Percentiles rank a stretch among this genome's conserved stretches.
phyloP scores from a whole-genome alignment of 2,888 invertebrate genomes.

The Ptilodon capucinus region DNA sequence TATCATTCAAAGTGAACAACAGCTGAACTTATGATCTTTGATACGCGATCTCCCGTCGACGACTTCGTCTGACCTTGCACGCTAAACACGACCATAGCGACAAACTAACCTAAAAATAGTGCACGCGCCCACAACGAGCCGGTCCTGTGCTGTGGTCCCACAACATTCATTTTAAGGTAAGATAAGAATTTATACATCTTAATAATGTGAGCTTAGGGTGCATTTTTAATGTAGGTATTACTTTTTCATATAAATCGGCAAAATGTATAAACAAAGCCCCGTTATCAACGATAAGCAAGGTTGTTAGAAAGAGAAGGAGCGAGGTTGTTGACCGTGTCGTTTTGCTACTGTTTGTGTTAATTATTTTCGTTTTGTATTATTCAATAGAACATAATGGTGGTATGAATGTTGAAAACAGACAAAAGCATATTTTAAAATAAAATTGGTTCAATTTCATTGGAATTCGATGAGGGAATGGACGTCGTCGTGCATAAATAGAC shows the following conservation, averaged over 20 bases:
- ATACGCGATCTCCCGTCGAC: slow-evolving; percentile 15
- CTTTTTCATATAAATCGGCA: too few species aligned
- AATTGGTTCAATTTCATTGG: too few species aligned
- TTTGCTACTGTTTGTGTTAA: slow-evolving; percentile 13
- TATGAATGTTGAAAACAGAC: too few species aligned
- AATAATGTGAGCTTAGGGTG: too few species aligned
- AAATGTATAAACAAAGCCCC: neutral
- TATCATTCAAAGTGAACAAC: slow-evolving; percentile 1
- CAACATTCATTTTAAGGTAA: slow-evolving; percentile 25
- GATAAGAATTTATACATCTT: too few species aligned
- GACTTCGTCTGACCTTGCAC: slow-evolving; percentile 35
- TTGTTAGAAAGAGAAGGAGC: slow-evolving; percentile 22
- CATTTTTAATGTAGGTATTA: too few species aligned
- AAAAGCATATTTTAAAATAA: too few species aligned
- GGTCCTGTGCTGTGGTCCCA: slow-evolving; percentile 17
- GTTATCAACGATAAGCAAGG: slow-evolving; percentile 10
- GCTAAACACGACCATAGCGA: slow-evolving; percentile 27
- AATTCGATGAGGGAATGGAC: too few species aligned
- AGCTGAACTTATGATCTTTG: slow-evolving; percentile 20
- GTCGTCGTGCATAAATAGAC: too few species aligned
- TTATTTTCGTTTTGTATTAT: slow-evolving; percentile 2
- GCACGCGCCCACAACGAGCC: slow-evolving; percentile 23
- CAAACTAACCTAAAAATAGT: slow-evolving; percentile 48
- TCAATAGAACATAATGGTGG: neutral
- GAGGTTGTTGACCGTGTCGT: slow-evolving; percentile 28